These are phyloP conservation scores for Eilema caniola DNA, from an alignment of 2,888 invertebrate species.

Conservation along the genomic window DNA sequence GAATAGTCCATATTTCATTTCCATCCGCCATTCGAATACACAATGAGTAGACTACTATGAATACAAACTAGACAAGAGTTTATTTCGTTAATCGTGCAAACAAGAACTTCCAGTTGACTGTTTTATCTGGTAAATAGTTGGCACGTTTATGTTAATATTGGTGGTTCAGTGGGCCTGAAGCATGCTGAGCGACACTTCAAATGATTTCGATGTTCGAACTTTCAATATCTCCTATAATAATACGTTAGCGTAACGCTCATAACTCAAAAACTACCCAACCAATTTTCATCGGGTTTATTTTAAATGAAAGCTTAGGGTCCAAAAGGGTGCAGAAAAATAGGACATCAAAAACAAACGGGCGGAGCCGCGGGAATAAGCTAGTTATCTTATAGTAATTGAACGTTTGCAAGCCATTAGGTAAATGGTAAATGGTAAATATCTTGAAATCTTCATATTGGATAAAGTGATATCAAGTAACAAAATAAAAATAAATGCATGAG, in stretches of 20 bases:
- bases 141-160: slow-evolving; percentile 35
- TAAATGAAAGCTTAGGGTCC: too few species aligned
- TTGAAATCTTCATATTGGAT: too few species aligned
- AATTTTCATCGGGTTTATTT: too few species aligned
- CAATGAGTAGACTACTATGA: slow-evolving; percentile 81
- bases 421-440: neutral
- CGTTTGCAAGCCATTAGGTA: neutral
- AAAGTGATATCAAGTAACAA: too few species aligned
- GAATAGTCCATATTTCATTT: slow-evolving; percentile 86
- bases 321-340: too few species aligned
- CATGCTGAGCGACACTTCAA: neutral
- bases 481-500: too few species aligned
- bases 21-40: slow-evolving; percentile 78
- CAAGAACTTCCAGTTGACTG: slow-evolving; percentile 79
- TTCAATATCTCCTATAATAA: too few species aligned
- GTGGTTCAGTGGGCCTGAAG: slow-evolving; percentile 21
- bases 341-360: too few species aligned
- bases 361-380: too few species aligned
- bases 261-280: too few species aligned
- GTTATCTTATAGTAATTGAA: neutral
- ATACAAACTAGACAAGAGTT: slow-evolving; percentile 85
- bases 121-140: slow-evolving; percentile 64
- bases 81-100: slow-evolving; percentile 85
- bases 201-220: neutral
- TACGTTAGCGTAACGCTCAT: too few species aligned